Base-by-base conservation (phyloP, 2,113 vertebrate genomes). In the Phocoena sinus region DNA sequence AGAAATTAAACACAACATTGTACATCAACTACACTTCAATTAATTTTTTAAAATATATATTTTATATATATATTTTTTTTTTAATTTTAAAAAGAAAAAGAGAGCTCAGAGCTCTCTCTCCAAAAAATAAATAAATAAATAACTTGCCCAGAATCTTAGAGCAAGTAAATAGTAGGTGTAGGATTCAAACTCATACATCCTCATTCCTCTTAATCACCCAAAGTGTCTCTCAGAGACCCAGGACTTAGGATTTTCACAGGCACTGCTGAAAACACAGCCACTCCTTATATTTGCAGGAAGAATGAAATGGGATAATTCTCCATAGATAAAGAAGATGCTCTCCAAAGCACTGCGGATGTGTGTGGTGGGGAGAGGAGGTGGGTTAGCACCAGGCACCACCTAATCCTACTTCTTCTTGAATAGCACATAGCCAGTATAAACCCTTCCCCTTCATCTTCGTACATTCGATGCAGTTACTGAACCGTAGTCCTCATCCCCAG, bases 401-500 rank as follows among this genome's bases (percentile, higher is more conserved):
- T 2, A 36, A 21, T 33, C 63, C 28, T 44, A 10, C 6, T 77
- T 26, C 73, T 71, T 77, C 79, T 41, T 6, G 0, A 44, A 14
- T 6, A 65, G 28, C 14, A 41, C 1, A 0, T 4, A 28, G 28
- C 10, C 68, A 31, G 0, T 2, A 41, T 33, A 21, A 38, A 84
- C 8, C 6, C 56, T 47, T 41, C 44, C 23, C 17, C 28, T 56
- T 1, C 6, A 14, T 33, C 36, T 47, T 44, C 56, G 81, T 10
- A 14, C 2, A 5, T 12, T 15, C 12, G 28, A 41, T 0, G 13
- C 50, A 56, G 8, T 50, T 50, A 28, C 38, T 60, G 68, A 94
- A 68, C 21, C 1, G 0, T 5, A 23, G 13, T 26, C 70, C 38
- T 41, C 28, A 17, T 17, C 58, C 47, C 11, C 31, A 36, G 23